Percentiles rank a stretch among this genome's conserved stretches.
phyloP scores from a whole-genome alignment of 2,113 vertebrate genomes.

The Myrmophylax atrothorax region DNA sequence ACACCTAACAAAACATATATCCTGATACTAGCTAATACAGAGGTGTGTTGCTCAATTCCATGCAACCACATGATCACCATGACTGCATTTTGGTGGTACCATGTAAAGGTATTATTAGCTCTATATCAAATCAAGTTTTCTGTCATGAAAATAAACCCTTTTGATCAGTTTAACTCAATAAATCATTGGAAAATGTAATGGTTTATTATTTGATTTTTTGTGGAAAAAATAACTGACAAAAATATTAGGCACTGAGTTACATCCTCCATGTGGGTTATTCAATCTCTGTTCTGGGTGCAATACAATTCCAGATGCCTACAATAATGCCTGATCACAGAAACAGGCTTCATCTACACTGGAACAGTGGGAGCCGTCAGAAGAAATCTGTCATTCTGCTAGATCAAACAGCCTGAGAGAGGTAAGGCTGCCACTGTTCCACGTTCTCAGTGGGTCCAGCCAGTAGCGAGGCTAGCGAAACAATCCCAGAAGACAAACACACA shows the following conservation, averaged over 20 bases:
- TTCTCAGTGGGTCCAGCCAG: neutral
- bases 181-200: neutral
- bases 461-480: neutral
- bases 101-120: neutral
- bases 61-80: neutral
- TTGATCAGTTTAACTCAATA: neutral
- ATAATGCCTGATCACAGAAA: neutral
- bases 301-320: neutral
- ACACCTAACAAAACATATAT: neutral
- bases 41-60: neutral
- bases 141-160: neutral
- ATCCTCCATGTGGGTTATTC: neutral
- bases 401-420: neutral
- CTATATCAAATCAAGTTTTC: neutral
- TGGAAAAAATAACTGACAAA: neutral
- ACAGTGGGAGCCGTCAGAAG: neutral
- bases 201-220: neutral
- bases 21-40: neutral
- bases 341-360: neutral
- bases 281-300: neutral
- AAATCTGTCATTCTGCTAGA: neutral
- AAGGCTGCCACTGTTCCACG: neutral
- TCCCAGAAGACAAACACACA: neutral
- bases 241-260: neutral
- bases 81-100: neutral